Percentiles rank a stretch among this genome's conserved stretches.
phyloP scores from a whole-genome alignment of 2,113 vertebrate genomes.

The Phalacrocorax carbo region DNA sequence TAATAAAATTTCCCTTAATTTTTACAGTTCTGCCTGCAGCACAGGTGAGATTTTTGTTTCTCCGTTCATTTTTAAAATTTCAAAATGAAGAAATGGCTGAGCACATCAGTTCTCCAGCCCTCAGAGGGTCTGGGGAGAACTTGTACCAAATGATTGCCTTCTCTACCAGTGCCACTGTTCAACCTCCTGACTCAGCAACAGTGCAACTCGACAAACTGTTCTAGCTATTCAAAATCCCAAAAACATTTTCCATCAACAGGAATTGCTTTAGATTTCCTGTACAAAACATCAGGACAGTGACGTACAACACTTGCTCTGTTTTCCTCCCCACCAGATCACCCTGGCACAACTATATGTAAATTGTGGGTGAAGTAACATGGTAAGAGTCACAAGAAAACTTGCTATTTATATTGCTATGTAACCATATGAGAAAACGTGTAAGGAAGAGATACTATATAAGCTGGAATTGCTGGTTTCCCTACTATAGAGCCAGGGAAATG shows the following conservation, averaged over 20 bases:
- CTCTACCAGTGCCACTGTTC: background rate
- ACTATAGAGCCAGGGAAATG: background rate
- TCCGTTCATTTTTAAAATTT: background rate
- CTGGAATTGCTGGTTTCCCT: background rate
- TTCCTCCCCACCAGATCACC: background rate
- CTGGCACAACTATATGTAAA: background rate
- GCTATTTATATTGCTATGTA: background rate
- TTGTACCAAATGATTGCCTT: background rate
- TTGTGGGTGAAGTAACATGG: background rate
- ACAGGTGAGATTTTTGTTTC: background rate
- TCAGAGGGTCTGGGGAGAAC: background rate
- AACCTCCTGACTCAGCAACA: background rate
- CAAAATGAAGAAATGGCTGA: background rate
- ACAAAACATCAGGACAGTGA: background rate
- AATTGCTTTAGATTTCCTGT: background rate
- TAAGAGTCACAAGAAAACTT: background rate
- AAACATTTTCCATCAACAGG: background rate
- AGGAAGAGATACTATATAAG: background rate
- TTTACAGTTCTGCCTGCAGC: background rate
- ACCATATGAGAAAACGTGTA: background rate
- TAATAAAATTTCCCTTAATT: background rate
- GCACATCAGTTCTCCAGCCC: background rate
- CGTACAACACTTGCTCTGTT: background rate
- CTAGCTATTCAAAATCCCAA: background rate
- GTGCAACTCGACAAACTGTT: background rate